These are phyloP conservation scores for Melanerpes formicivorus DNA, from an alignment of 2,113 vertebrate genomes.

Conservation along the genomic window DNA sequence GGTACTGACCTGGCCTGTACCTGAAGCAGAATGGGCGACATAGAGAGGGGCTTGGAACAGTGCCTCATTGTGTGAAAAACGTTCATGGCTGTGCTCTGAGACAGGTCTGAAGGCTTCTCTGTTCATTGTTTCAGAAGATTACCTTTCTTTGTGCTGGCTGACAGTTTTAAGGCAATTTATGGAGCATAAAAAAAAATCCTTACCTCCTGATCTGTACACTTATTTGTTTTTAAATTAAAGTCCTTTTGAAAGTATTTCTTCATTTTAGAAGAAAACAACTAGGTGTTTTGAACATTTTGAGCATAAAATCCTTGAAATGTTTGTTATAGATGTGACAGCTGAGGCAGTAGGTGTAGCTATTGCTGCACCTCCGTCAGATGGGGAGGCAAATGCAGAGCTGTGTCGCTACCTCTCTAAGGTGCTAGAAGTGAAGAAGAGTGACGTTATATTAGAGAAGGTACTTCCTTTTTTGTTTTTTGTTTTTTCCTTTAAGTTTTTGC, in stretches of 20 bases:
- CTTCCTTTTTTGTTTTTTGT: not conserved
- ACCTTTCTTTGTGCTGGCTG: accelerated
- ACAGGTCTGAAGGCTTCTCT: accelerated
- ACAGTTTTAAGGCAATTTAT: not conserved
- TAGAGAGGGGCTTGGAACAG: not conserved
- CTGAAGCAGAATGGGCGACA: accelerated
- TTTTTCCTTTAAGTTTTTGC: not conserved
- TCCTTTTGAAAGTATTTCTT: not conserved
- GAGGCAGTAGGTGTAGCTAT: constrained; percentile 88
- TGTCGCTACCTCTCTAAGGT: constrained; percentile 88
- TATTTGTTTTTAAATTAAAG: not conserved
- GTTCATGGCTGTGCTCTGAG: accelerated
- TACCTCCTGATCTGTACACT: not conserved
- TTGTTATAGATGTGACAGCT: constrained; percentile 78
- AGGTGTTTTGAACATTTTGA: not conserved
- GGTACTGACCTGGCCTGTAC: not conserved
- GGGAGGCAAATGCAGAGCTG: constrained; percentile 91
- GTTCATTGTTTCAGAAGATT: not conserved
- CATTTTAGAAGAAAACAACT: not conserved
- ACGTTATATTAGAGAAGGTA: constrained; percentile 89
- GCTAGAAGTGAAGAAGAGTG: constrained; percentile 86
- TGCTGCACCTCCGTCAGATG: constrained; percentile 89
- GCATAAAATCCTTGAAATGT: not conserved
- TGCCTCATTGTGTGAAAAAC: accelerated
- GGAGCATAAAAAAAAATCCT: not conserved